Evolutionary conservation across 2,888 invertebrate species (phyloP).

Genomic region (Pristionchus fissidentatus): DNA sequence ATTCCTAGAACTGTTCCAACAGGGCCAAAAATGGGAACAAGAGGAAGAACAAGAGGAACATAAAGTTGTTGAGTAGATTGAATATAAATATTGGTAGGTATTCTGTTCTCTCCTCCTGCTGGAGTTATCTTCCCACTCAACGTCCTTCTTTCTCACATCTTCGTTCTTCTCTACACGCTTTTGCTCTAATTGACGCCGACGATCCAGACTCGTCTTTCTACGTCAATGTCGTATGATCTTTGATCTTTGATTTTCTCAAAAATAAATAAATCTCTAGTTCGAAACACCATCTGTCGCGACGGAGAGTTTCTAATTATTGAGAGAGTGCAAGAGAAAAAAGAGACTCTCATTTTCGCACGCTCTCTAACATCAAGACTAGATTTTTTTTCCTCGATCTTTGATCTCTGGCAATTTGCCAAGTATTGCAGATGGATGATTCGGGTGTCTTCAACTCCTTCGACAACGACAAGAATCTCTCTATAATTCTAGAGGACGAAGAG

Average conservation of each 20-base stretch:
- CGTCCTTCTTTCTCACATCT: conserved; percentile 29
- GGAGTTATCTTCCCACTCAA: conserved; percentile 34
- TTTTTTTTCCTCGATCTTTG: too few species aligned
- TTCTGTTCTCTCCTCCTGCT: conserved; percentile 22
- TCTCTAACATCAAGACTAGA: not conserved
- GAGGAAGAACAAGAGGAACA: too few species aligned
- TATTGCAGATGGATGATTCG: conserved; percentile 9
- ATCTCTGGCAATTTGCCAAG: not conserved
- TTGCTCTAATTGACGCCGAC: conserved; percentile 33
- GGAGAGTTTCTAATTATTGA: too few species aligned
- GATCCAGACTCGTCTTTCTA: conserved; percentile 36
- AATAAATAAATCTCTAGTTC: too few species aligned
- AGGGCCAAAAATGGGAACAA: not conserved
- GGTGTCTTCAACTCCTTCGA: not conserved
- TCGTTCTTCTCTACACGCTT: not conserved
- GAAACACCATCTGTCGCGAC: too few species aligned
- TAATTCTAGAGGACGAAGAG: conserved; percentile 40
- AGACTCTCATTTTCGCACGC: too few species aligned
- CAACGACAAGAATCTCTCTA: conserved; percentile 35
- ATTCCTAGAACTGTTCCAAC: not conserved
- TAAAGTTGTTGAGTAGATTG: too few species aligned
- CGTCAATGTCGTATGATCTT: conserved; percentile 12
- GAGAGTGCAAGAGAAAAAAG: too few species aligned
- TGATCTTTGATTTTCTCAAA: not conserved
- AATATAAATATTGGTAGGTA: conserved; percentile 6